Percentiles rank a stretch among this genome's conserved stretches.
Evolutionary conservation across 2,888 invertebrate species (phyloP).

Genomic region (Agrypnus murinus): DNA sequence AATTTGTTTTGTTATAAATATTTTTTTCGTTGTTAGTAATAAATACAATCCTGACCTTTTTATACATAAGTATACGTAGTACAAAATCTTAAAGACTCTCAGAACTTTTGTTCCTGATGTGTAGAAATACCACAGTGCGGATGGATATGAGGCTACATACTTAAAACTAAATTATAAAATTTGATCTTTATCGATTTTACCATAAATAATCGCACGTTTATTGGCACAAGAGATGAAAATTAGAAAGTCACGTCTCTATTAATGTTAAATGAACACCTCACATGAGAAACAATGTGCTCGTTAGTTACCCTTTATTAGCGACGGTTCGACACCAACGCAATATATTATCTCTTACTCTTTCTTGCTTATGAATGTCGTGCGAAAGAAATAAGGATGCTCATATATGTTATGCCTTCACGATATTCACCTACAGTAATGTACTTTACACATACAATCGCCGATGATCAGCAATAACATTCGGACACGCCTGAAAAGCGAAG

Average conservation of each 20-base stretch:
- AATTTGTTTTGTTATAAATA: too few relatives aligned
- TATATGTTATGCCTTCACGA: background rate
- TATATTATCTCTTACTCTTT: background rate
- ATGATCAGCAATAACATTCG: conserved; percentile 40
- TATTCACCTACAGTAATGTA: conserved; percentile 1
- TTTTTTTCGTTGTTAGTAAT: too few relatives aligned
- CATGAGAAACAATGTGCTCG: conserved; percentile 33
- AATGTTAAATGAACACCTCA: conserved; percentile 34
- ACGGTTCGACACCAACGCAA: background rate
- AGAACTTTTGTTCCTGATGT: too few relatives aligned
- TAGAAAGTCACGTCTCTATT: conserved; percentile 35
- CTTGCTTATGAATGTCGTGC: background rate
- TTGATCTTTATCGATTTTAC: conserved; percentile 10
- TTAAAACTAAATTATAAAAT: too few relatives aligned
- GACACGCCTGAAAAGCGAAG: conserved; percentile 39
- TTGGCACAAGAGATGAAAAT: conserved; percentile 34
- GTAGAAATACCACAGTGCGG: too few relatives aligned
- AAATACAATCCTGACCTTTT: too few relatives aligned
- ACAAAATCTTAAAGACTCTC: too few relatives aligned
- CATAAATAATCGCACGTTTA: conserved; percentile 29
- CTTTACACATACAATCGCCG: conserved; percentile 17
- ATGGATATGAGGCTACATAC: too few relatives aligned
- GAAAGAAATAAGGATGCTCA: background rate
- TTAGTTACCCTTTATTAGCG: conserved; percentile 29
- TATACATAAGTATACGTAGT: too few relatives aligned